These are phyloP conservation scores for Grammomys surdaster DNA, from an alignment of 2,113 vertebrate species.

Conservation along the genomic window DNA sequence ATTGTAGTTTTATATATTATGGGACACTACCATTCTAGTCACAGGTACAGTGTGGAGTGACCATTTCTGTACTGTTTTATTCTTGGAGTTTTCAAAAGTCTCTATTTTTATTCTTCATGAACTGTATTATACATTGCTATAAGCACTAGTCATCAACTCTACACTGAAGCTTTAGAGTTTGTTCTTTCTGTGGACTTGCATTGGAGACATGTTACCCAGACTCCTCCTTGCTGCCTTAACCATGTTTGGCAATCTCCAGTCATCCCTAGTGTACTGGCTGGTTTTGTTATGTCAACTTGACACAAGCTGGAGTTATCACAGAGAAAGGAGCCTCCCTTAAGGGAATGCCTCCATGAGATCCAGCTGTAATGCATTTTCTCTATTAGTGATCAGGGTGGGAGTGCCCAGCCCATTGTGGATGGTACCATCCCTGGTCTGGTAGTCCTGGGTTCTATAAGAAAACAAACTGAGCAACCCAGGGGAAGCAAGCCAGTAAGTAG, in stretches of 20 bases:
- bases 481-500: too few species aligned
- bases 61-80: neutral
- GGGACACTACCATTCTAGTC: neutral
- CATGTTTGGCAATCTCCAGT: neutral
- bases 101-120: neutral
- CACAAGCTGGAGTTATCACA: too few species aligned
- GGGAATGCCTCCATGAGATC: too few species aligned
- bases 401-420: too few species aligned
- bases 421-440: too few species aligned
- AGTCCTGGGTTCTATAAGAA: too few species aligned
- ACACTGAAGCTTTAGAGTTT: neutral
- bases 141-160: neutral
- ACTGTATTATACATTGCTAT: rapidly evolving
- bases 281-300: too few species aligned
- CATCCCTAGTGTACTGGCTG: neutral
- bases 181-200: neutral
- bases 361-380: too few species aligned
- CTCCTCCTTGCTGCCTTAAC: neutral
- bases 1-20: neutral
- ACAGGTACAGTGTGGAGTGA: neutral
- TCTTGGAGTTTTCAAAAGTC: neutral
- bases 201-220: neutral
- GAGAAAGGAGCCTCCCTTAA: too few species aligned
- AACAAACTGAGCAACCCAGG: too few species aligned
- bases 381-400: too few species aligned